Conservation (phyloP, 2,797 vertebrate genomes). For the Urosaurus nigricauda region DNA sequence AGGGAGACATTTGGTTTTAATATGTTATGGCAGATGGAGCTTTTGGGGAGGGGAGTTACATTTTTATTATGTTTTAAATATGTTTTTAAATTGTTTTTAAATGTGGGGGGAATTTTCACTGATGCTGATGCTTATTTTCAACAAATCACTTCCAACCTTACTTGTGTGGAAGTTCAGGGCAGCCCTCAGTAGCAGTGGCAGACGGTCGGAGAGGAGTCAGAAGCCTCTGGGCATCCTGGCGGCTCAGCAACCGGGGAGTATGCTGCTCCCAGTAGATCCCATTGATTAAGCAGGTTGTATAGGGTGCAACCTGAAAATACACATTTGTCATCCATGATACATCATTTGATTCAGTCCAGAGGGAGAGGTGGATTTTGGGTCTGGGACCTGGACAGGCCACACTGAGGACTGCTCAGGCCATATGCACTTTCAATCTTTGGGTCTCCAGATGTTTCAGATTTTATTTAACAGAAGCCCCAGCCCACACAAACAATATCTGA, state of each 20-base stretch:
- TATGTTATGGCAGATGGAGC: no score
- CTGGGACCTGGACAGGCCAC: neutral
- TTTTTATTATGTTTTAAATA: no score
- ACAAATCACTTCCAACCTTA: slow-evolving; percentile 70
- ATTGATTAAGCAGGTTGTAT: slow-evolving; percentile 95
- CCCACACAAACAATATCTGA: no score
- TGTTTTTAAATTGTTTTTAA: no score
- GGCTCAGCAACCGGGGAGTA: slow-evolving; percentile 90
- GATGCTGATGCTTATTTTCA: neutral
- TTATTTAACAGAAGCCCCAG: no score
- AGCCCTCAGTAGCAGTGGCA: slow-evolving; percentile 78
- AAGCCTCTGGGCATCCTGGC: slow-evolving; percentile 89
- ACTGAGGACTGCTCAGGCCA: neutral
- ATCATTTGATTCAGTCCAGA: neutral
- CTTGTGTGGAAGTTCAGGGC: slow-evolving; percentile 91
- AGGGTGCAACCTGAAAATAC: slow-evolving; percentile 90
- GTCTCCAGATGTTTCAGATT: no score
- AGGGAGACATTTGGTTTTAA: no score
- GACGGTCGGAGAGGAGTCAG: slow-evolving; percentile 80
- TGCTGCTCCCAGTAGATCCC: slow-evolving; percentile 97
- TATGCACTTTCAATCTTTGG: no score
- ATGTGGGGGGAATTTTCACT: no score
- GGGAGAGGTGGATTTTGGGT: neutral
- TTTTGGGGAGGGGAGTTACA: no score
- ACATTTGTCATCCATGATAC: slow-evolving; percentile 14